These are phyloP conservation scores for Mellilla xanthometata DNA, from an alignment of 2,888 invertebrate genomes.

Conservation along the genomic window DNA sequence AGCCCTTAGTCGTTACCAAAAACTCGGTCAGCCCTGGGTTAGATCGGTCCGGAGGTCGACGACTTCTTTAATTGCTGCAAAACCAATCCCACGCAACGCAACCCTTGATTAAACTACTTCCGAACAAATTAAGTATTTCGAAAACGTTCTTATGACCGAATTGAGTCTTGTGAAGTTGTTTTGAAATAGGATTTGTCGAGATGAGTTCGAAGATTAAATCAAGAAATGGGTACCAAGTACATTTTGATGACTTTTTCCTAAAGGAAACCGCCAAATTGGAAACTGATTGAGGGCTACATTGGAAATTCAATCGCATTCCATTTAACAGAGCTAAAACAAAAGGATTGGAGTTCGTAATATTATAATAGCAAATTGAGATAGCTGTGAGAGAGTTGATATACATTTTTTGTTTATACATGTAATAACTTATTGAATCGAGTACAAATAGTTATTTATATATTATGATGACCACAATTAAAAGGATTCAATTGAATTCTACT, in stretches of 20 bases:
- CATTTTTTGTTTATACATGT: too few species aligned
- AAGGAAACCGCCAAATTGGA: constrained; percentile 8
- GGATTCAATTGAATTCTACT: too few species aligned
- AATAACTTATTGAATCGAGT: too few species aligned
- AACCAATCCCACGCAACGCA: constrained; percentile 43
- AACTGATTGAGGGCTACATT: constrained; percentile 1
- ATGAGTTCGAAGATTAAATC: constrained; percentile 11
- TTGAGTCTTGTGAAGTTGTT: constrained; percentile 35
- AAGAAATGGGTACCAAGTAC: not conserved
- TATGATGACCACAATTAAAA: too few species aligned
- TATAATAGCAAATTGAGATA: too few species aligned
- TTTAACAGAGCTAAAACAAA: not conserved
- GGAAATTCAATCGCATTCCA: not conserved
- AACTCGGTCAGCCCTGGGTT: constrained; percentile 13
- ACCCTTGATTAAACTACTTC: constrained; percentile 62
- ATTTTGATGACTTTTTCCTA: constrained; percentile 9
- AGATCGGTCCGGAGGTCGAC: constrained; percentile 36
- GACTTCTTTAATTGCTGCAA: constrained; percentile 63
- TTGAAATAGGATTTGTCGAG: constrained; percentile 22
- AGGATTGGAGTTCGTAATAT: not conserved
- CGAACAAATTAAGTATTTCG: constrained; percentile 47
- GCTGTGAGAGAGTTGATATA: too few species aligned
- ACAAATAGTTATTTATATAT: too few species aligned
- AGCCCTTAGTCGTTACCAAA: not conserved
- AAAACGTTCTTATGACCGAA: constrained; percentile 38